These are phyloP conservation scores for Temnothorax unifasciatus DNA, from an alignment of 2,888 invertebrate genomes.

Conservation along the genomic window DNA sequence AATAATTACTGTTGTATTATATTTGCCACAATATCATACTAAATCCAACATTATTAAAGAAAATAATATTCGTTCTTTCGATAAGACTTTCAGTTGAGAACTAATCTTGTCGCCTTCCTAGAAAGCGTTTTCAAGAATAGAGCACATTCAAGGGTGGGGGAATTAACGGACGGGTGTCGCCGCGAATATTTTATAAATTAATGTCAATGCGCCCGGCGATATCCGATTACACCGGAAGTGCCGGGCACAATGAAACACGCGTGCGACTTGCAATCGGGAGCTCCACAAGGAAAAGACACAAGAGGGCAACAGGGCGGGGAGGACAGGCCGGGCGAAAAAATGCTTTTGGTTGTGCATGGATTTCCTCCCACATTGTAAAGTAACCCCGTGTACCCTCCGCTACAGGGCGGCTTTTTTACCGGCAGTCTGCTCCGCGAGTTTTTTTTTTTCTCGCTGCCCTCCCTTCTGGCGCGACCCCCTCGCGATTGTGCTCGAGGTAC, in stretches of 20 bases:
- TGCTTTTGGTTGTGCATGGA: slow-evolving; percentile 70
- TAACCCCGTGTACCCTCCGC: slow-evolving; percentile 65
- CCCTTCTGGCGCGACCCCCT: slow-evolving; percentile 66
- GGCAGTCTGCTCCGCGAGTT: slow-evolving; percentile 56
- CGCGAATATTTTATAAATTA: slow-evolving; percentile 86
- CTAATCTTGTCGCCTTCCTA: neutral
- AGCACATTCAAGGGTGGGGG: slow-evolving; percentile 41
- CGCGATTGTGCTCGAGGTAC: slow-evolving; percentile 80
- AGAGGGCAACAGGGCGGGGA: slow-evolving; percentile 47
- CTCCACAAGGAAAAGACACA: slow-evolving; percentile 55
- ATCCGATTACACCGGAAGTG: slow-evolving; percentile 86
- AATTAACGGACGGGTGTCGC: slow-evolving; percentile 74
- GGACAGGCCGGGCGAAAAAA: slow-evolving; percentile 68
- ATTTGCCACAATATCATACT: neutral
- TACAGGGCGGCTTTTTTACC: slow-evolving; percentile 76
- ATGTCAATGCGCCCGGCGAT: slow-evolving; percentile 85
- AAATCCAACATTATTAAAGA: neutral
- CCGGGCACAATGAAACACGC: slow-evolving; percentile 81
- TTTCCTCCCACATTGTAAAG: slow-evolving; percentile 82
- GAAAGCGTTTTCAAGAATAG: slow-evolving; percentile 68
- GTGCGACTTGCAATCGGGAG: slow-evolving; percentile 71
- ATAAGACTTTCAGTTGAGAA: neutral
- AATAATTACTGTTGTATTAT: neutral
- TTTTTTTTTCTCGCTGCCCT: slow-evolving; percentile 53
- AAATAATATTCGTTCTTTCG: neutral